A percentile compares a stretch with the other conserved stretches of the same genome.
Evolutionary conservation across 1,140 invertebrate genomes (phyloP).

Genomic region (Drosophila sturtevanti): DNA sequence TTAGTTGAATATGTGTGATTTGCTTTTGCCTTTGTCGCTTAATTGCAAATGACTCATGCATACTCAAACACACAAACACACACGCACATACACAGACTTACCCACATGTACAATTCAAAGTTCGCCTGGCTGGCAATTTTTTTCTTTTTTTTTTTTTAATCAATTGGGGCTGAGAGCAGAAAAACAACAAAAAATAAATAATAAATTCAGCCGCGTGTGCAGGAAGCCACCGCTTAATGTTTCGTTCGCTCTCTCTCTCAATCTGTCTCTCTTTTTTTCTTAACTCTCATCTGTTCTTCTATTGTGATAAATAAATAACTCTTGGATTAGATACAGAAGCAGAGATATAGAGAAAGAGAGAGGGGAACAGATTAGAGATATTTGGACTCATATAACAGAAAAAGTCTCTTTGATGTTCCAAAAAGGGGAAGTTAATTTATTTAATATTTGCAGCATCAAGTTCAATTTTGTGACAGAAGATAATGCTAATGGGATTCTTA

Average conservation of each 20-base stretch:
- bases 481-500: background rate
- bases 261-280: background rate
- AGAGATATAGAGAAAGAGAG: background rate
- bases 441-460: background rate
- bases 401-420: slow-evolving; percentile 1
- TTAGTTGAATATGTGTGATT: slow-evolving; percentile 17
- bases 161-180: slow-evolving; percentile 47
- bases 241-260: background rate
- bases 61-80: slow-evolving; percentile 36
- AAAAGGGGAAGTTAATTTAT: background rate
- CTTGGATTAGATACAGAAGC: background rate
- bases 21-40: slow-evolving; percentile 62
- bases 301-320: slow-evolving; percentile 4
- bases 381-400: background rate
- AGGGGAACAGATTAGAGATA: background rate
- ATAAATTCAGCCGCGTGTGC: slow-evolving; percentile 28
- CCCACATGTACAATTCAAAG: slow-evolving; percentile 57
- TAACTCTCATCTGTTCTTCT: background rate
- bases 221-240: slow-evolving; percentile 59
- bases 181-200: slow-evolving; percentile 14
- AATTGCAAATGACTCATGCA: slow-evolving; percentile 79
- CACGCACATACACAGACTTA: slow-evolving; percentile 28
- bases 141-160: too few species aligned
- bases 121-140: slow-evolving; percentile 58
- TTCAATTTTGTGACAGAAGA: background rate